Percentiles rank a stretch among this genome's conserved stretches.
Evolutionary conservation across 1,140 invertebrate species (phyloP).

Genomic region (Pachyrhynchus sulphureomaculatus): DNA sequence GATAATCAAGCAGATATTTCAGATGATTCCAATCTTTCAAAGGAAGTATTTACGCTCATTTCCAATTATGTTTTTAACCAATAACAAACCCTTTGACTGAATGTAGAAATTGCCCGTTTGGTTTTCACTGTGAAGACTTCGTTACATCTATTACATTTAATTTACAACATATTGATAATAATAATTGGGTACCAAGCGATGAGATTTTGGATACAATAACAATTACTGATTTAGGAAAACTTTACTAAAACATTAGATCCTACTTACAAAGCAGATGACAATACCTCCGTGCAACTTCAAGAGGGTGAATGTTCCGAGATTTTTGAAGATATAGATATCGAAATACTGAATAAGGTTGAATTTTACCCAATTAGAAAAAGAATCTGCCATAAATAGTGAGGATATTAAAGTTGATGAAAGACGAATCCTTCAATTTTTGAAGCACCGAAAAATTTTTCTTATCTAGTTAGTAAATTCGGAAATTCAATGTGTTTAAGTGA

Average conservation of each 20-base stretch:
- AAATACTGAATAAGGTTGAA: too few relatives aligned
- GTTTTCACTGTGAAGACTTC: conserved; percentile 30
- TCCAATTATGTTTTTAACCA: conserved; percentile 26
- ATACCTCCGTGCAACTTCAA: too few relatives aligned
- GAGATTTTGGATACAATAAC: conserved; percentile 31
- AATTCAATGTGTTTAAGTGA: conserved; percentile 2
- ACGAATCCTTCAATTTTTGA: conserved; percentile 36
- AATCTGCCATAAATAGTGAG: too few relatives aligned
- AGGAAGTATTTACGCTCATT: conserved; percentile 28
- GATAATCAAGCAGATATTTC: neutral
- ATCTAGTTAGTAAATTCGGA: conserved; percentile 27
- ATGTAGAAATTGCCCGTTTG: conserved; percentile 26
- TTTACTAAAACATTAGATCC: conserved; percentile 8
- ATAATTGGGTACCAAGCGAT: conserved; percentile 11
- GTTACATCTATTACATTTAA: neutral
- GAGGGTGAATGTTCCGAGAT: neutral
- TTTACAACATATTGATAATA: conserved; percentile 14
- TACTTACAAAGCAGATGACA: neutral
- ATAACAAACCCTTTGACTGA: neutral
- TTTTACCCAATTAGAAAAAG: neutral
- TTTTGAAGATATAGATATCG: neutral
- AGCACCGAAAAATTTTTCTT: conserved; percentile 34
- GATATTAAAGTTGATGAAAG: conserved; percentile 6
- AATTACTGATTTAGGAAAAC: conserved; percentile 15
- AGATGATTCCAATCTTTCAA: neutral